Conservation (phyloP, 1,140 invertebrate genomes). For the Lepidurus packardi region DNA sequence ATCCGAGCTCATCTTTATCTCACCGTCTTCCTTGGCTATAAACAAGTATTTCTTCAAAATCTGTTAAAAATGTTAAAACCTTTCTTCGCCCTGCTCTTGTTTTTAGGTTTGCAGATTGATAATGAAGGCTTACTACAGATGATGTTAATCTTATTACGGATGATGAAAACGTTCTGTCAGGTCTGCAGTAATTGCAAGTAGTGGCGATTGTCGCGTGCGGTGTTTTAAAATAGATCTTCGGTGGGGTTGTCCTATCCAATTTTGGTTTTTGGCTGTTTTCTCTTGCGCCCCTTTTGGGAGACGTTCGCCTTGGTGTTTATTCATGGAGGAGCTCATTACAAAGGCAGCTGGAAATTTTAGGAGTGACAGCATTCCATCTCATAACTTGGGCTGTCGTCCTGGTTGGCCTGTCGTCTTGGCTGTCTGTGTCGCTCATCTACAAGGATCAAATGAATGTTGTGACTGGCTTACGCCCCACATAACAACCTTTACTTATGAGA, state of each 20-base stretch:
- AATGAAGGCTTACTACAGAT: too few relatives aligned
- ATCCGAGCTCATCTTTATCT: too few relatives aligned
- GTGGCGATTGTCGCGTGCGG: neutral
- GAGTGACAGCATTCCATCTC: slow-evolving; percentile 17
- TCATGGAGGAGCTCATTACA: slow-evolving; percentile 18
- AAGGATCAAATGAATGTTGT: slow-evolving; percentile 22
- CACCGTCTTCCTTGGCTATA: too few relatives aligned
- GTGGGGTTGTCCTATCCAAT: neutral
- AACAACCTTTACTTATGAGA: slow-evolving; percentile 20
- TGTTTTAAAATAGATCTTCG: neutral
- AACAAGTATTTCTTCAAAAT: too few relatives aligned
- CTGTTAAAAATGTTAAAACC: too few relatives aligned
- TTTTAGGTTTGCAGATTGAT: too few relatives aligned
- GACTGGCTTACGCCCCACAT: slow-evolving; percentile 20
- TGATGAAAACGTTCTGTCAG: too few relatives aligned
- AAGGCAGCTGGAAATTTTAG: slow-evolving; percentile 19
- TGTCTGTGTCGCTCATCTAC: slow-evolving; percentile 18
- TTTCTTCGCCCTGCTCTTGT: too few relatives aligned
- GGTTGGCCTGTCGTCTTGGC: neutral
- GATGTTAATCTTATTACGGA: too few relatives aligned
- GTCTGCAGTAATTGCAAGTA: neutral
- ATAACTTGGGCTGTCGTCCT: neutral
- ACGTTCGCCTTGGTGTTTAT: slow-evolving; percentile 19
- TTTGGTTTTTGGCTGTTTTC: neutral
- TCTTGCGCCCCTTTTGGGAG: neutral